Conservation (phyloP, 2,888 invertebrate genomes). For the Xestia xanthographa region DNA sequence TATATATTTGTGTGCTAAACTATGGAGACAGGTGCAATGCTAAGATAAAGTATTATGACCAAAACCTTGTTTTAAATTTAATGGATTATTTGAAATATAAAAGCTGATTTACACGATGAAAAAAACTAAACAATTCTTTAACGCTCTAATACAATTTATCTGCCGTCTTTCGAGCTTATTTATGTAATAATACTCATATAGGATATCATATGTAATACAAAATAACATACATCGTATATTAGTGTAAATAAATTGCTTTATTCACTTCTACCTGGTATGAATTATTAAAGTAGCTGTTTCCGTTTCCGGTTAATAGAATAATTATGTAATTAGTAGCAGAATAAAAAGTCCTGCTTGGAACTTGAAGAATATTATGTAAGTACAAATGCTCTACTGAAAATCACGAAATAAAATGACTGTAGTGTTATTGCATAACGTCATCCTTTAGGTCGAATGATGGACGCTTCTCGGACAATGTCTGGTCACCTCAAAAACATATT, state of each 20-base stretch:
- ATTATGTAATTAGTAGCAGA: constrained; percentile 23
- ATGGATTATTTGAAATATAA: constrained; percentile 15
- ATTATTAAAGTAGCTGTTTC: constrained; percentile 30
- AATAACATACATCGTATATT: constrained; percentile 36
- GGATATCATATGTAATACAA: constrained; percentile 27
- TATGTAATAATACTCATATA: constrained; percentile 28
- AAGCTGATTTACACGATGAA: constrained; percentile 17
- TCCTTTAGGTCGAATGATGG: constrained; percentile 76
- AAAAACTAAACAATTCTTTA: constrained; percentile 10
- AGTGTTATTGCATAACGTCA: constrained; percentile 67
- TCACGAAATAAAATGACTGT: constrained; percentile 8
- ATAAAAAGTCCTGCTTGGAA: constrained; percentile 22
- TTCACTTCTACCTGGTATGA: constrained; percentile 35
- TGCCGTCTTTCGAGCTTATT: constrained; percentile 2
- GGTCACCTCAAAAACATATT: constrained; percentile 82
- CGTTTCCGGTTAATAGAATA: constrained; percentile 35
- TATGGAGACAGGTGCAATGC: constrained; percentile 46
- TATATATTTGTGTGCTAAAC: constrained; percentile 51
- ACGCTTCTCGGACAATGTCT: constrained; percentile 76
- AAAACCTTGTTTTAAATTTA: constrained; percentile 22
- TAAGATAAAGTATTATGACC: constrained; percentile 16
- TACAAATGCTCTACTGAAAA: not conserved
- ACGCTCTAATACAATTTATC: constrained; percentile 10
- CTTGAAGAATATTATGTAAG: constrained; percentile 4
- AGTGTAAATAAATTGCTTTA: constrained; percentile 35